phyloP scores from a whole-genome alignment of 2,888 invertebrate genomes.

The Acleris laterana region DNA sequence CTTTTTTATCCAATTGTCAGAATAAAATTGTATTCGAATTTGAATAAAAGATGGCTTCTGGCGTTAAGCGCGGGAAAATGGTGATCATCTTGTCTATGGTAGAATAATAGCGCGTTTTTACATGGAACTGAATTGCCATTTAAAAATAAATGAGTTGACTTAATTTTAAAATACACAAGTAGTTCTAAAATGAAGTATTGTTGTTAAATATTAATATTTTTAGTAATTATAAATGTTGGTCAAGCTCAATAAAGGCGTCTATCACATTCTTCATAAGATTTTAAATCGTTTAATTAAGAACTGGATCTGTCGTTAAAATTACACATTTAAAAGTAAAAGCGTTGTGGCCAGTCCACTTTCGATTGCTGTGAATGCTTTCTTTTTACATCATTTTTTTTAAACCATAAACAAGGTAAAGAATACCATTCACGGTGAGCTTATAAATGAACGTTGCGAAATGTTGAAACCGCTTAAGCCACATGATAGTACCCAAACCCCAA shows the following conservation, averaged over 20 bases:
- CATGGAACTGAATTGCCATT: background rate
- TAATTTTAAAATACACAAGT: background rate
- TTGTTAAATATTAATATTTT: background rate
- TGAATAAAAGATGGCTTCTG: constrained; percentile 11
- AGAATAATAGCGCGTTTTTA: background rate
- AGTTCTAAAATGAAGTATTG: background rate
- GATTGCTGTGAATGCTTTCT: constrained; percentile 35
- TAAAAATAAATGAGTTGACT: background rate
- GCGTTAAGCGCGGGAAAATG: background rate
- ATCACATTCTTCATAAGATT: constrained; percentile 24
- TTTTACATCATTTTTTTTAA: constrained; percentile 21
- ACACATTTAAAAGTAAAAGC: constrained; percentile 38
- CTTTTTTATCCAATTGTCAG: background rate
- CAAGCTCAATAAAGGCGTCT: background rate
- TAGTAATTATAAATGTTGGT: background rate
- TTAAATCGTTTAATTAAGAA: constrained; percentile 41
- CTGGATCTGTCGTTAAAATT: constrained; percentile 30
- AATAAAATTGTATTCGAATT: background rate
- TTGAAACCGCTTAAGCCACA: background rate
- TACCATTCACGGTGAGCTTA: background rate
- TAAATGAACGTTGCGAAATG: background rate
- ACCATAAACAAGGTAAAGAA: constrained; percentile 12
- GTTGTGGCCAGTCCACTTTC: constrained; percentile 39
- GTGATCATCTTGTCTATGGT: constrained; percentile 14
- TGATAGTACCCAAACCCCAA: background rate